Evolutionary conservation across 2,797 vertebrate species (phyloP).

Genomic region (Sparus aurata): DNA sequence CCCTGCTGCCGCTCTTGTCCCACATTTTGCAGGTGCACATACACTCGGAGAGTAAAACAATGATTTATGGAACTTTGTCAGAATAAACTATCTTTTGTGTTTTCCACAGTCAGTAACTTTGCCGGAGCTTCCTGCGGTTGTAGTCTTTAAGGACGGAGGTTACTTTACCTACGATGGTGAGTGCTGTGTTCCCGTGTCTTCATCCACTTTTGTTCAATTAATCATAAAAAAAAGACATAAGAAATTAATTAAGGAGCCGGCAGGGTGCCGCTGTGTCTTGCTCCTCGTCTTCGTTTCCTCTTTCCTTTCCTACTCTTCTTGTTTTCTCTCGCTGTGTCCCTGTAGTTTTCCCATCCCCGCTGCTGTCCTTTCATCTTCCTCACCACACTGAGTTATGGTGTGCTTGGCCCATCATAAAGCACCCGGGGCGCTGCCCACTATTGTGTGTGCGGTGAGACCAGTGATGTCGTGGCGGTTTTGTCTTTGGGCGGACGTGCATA

Average conservation of each 20-base stretch:
- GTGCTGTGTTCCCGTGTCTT: slow-evolving; percentile 64
- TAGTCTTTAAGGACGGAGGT: slow-evolving; percentile 96
- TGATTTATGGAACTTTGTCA: slow-evolving; percentile 43
- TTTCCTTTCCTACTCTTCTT: not conserved
- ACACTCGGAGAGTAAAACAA: slow-evolving; percentile 3
- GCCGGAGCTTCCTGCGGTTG: slow-evolving; percentile 92
- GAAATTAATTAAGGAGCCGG: slow-evolving; percentile 9
- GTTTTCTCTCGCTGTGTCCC: slow-evolving; percentile 38
- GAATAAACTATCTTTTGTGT: slow-evolving; percentile 39
- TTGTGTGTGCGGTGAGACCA: slow-evolving; percentile 70
- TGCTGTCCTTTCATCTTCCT: slow-evolving; percentile 69
- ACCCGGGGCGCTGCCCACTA: slow-evolving; percentile 64
- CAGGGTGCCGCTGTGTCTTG: slow-evolving; percentile 10
- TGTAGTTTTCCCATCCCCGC: slow-evolving; percentile 45
- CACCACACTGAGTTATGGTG: slow-evolving; percentile 68
- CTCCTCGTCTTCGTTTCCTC: not conserved
- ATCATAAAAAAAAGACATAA: not conserved
- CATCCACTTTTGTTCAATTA: slow-evolving; percentile 11
- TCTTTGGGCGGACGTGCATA: slow-evolving; percentile 64
- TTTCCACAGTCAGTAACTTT: slow-evolving; percentile 88
- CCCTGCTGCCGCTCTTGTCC: slow-evolving; percentile 15
- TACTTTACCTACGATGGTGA: slow-evolving; percentile 97
- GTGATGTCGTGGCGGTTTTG: slow-evolving; percentile 71
- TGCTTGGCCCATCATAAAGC: slow-evolving; percentile 67
- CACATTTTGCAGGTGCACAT: slow-evolving; percentile 36